These are phyloP conservation scores for Lycophotia porphyrea DNA, from an alignment of 2,888 invertebrate species.

Conservation along the genomic window DNA sequence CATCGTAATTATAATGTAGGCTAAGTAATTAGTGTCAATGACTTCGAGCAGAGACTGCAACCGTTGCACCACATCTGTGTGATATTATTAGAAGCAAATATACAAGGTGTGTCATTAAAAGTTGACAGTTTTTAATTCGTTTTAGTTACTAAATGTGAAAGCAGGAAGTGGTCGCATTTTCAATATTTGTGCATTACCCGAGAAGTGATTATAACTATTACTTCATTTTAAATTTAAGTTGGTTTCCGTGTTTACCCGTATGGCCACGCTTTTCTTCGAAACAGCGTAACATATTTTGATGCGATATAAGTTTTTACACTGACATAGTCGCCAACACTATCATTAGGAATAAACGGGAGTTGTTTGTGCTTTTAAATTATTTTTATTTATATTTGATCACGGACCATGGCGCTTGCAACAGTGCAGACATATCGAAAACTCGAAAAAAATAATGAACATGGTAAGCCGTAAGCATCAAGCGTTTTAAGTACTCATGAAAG, in stretches of 20 bases:
- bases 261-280: background rate
- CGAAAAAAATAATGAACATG: too few species aligned
- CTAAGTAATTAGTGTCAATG: slow-evolving; percentile 51
- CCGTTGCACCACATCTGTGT: slow-evolving; percentile 52
- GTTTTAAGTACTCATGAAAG: background rate
- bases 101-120: slow-evolving; percentile 40
- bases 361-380: background rate
- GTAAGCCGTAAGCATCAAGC: too few species aligned
- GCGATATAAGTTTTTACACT: background rate
- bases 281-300: background rate
- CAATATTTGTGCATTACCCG: background rate
- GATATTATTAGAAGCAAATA: slow-evolving; percentile 60
- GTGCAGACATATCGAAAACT: background rate
- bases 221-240: background rate
- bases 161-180: background rate
- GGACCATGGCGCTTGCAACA: background rate
- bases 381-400: background rate
- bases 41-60: slow-evolving; percentile 30
- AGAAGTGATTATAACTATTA: too few species aligned
- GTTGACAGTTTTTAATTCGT: background rate
- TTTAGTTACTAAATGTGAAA: background rate
- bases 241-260: background rate
- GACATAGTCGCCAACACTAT: background rate
- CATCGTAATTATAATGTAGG: slow-evolving; percentile 25
- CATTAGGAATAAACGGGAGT: background rate